These are phyloP conservation scores for Clunio marinus DNA, from an alignment of 2,888 invertebrate species.

Conservation along the genomic window DNA sequence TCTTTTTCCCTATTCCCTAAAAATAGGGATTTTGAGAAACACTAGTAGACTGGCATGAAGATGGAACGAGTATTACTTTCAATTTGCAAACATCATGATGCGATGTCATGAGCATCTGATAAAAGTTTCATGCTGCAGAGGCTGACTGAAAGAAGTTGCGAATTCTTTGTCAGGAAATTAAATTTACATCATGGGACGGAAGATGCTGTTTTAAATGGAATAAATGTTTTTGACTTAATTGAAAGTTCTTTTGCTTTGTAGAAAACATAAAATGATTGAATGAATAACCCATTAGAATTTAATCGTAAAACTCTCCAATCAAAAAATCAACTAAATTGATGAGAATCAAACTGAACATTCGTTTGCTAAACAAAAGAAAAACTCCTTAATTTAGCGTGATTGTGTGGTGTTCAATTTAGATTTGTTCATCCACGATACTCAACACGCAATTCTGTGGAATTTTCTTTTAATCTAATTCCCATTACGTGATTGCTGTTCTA, in stretches of 20 bases:
- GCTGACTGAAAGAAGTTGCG: too few species aligned
- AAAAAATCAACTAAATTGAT: not conserved
- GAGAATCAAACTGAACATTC: too few species aligned
- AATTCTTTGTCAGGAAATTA: not conserved
- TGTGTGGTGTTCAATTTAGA: not conserved
- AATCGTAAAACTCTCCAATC: not conserved
- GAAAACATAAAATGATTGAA: too few species aligned
- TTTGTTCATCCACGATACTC: not conserved
- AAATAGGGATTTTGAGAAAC: too few species aligned
- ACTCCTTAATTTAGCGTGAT: slow-evolving; percentile 17
- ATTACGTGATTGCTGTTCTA: not conserved
- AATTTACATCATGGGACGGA: too few species aligned
- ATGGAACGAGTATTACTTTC: not conserved
- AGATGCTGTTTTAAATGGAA: too few species aligned
- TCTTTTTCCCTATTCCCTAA: too few species aligned
- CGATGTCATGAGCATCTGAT: not conserved
- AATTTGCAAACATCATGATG: not conserved
- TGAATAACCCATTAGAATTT: too few species aligned
- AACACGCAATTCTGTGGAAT: slow-evolving; percentile 1
- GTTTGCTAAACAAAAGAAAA: too few species aligned
- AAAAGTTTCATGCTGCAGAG: not conserved
- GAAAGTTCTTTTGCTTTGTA: too few species aligned
- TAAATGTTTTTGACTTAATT: too few species aligned
- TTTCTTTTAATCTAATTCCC: not conserved
- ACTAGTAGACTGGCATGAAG: not conserved